Evolutionary conservation across 2,888 invertebrate species (phyloP), one percentile per base, ranked within the genome.

Genomic region (Epinotia ramella): DNA sequence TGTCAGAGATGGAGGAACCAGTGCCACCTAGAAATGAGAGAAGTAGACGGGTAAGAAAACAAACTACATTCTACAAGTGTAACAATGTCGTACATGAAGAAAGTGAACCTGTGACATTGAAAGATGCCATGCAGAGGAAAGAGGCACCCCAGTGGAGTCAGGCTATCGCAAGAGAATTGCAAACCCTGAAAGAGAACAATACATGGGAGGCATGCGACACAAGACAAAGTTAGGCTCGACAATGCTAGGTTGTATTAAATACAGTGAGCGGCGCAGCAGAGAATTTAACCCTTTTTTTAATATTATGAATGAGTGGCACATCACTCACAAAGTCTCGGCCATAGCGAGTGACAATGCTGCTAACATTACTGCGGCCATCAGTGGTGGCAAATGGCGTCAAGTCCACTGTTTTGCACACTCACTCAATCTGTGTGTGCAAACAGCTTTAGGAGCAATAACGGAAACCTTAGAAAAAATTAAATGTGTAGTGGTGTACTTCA

Each of bases 341-440:
- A 72, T 77, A n/a, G 78, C 73, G 3, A 78, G 76, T 67, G 79
- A 79, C 40, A 79, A 79, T 73, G 77, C 77, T 2, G 68, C 77
- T 24, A 79, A 79, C 40, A 77, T 78, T 40, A 67, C 60, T 5
- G 78, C 78, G 4, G 77, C 74, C 0, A 73, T 79, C 40, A 76
- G 53, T 18, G 33, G 24, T 9, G 74, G 76, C 16, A 56, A 60
- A 20, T 77, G 79, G 73, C 73, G 79, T 16, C 72, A 77, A 33
- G 69, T 77, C 28, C 28, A 66, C 18, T 77, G 78, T 18, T 73
- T 74, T 74, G 72, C 73, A 5, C 76, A 75, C 46, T 69, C 72
- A 1, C 28, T 77, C 24, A 74, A 74, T 69, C 18, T 67, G 12
- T 72, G 64, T 49, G 72, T 40, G 68, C 69, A 20, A 69, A 63